Percentiles rank a stretch among this genome's conserved stretches.
Conservation (phyloP, 2,888 invertebrate genomes). For the Leptopilina drosophilae region DNA sequence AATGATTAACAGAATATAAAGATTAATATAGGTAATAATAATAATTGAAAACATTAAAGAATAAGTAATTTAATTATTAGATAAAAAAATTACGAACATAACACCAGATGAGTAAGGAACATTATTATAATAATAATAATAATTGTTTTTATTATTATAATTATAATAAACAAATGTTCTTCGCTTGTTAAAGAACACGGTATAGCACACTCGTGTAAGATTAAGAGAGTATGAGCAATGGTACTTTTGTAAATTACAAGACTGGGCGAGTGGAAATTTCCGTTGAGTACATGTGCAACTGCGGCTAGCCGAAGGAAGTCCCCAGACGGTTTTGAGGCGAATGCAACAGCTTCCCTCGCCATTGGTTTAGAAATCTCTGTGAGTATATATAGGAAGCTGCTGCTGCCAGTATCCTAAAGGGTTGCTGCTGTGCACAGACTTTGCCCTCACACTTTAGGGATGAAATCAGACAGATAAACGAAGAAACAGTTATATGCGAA, state of each 20-base stretch:
- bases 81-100: too few relatives aligned
- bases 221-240: background rate
- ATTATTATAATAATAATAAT: too few relatives aligned
- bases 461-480: constrained; percentile 34
- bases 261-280: constrained; percentile 54
- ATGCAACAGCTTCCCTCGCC: constrained; percentile 63
- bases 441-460: constrained; percentile 49
- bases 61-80: too few relatives aligned
- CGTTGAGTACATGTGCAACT: constrained; percentile 66
- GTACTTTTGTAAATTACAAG: constrained; percentile 31
- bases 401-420: constrained; percentile 64
- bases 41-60: too few relatives aligned
- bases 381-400: constrained; percentile 54
- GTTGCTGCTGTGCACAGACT: constrained; percentile 56
- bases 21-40: too few relatives aligned
- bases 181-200: too few relatives aligned
- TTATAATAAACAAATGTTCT: too few relatives aligned
- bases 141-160: too few relatives aligned
- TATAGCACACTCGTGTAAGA: background rate
- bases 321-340: constrained; percentile 56
- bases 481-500: constrained; percentile 27
- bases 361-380: constrained; percentile 71
- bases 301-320: constrained; percentile 63
- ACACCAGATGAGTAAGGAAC: too few relatives aligned
- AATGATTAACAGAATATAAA: too few relatives aligned